Base-by-base conservation (phyloP, 2,888 invertebrate species). In the Xanthia icteritia region DNA sequence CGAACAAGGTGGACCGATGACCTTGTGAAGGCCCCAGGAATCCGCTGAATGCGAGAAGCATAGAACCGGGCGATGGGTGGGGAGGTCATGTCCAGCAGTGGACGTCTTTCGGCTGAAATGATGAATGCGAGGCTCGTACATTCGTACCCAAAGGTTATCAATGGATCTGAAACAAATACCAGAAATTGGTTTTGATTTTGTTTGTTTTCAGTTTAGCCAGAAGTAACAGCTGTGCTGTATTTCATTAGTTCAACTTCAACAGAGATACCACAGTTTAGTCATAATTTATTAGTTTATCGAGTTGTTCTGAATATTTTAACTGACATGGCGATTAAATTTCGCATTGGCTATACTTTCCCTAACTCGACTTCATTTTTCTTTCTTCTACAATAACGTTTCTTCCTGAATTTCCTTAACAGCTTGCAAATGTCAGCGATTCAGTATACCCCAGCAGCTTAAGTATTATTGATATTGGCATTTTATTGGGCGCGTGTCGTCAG, bases 391-490 rank as follows among this genome's bases (percentile, higher is more conserved):
- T 45, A 48, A 27, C 15, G n/a, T 75, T 31, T 23, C 20, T 39
- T 82, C 27, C 61, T 4, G 45, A 63, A 42, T 79, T 66, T 54
- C 15, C 20, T 31, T 17, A 48, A 48, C 36, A 58, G 48, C 51
- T 65, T 68, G 45, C 60, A 36, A 39, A 77, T n/a, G 64, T 8
- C 17, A 13, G 68, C 48, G 31, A 56, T 67, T 79, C 45, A 13
- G 45, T 58, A 66, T 42, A 65, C 71, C 66, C 65, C 70, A 67
- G 69, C 54, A 68, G 79, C 77, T 85, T 83, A 83, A 81, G 81
- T 85, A 79, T 81, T 80, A 85, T 77, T 73, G 85, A 82, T 81
- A 85, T 83, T 75, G 78, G 54, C 42, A 58, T 86, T 81, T 80
- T 78, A 77, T 82, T 80, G 74, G 67, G 56, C 23, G 39, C 23